These are phyloP conservation scores for Leiothrix lutea DNA, from an alignment of 2,113 vertebrate genomes.

Conservation along the genomic window DNA sequence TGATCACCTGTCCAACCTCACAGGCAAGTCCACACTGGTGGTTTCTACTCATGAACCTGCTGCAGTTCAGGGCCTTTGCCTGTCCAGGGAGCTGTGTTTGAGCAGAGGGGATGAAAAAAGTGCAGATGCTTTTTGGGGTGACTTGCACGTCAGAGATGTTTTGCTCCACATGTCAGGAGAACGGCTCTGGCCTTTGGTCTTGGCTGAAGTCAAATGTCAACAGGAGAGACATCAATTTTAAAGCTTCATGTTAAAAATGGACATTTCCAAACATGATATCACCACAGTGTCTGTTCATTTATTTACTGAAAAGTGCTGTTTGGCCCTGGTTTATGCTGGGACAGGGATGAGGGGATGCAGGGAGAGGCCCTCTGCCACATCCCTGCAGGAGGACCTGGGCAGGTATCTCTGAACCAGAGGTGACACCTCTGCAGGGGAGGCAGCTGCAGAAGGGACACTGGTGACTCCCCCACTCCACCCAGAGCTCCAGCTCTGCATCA, in stretches of 20 bases:
- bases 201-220: neutral
- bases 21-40: rapidly evolving
- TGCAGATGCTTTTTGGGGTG: neutral
- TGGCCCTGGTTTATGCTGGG: neutral
- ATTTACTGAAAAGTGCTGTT: neutral
- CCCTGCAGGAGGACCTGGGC: neutral
- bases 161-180: rapidly evolving
- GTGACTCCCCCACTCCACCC: rapidly evolving
- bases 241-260: rapidly evolving
- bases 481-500: neutral
- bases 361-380: neutral
- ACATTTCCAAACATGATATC: rapidly evolving
- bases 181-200: neutral
- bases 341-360: neutral
- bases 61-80: neutral
- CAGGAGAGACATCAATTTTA: neutral
- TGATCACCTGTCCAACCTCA: neutral
- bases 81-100: neutral
- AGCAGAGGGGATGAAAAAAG: neutral
- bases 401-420: neutral
- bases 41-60: neutral
- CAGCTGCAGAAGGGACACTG: neutral
- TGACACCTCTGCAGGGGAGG: neutral
- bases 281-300: neutral
- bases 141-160: rapidly evolving